Evolutionary conservation across 2,888 invertebrate genomes (phyloP), one percentile per base, ranked within the genome.

Genomic region (Anthoptus insignis): DNA sequence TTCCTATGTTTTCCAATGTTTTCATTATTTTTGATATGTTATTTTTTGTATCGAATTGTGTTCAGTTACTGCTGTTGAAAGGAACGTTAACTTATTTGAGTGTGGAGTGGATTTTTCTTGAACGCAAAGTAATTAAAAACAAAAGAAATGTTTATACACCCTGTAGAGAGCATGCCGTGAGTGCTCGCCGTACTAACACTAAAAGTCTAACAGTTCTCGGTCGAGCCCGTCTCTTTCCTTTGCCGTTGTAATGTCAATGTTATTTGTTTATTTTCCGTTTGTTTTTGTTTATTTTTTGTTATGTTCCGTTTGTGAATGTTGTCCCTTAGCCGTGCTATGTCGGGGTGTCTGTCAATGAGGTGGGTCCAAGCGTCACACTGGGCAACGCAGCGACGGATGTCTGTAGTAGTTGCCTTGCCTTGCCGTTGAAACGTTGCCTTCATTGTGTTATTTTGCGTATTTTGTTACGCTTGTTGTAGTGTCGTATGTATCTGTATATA

Each of bases 21-120:
- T 78, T 84, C 77, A 80, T 80, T 80, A 74, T 79, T 75, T 78
- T 74, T 58, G 73, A 79, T 79, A 76, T 83, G 79, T 82, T 78
- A 78, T 82, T 85, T 78, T 77, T 79, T 80, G 74, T 80, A 83
- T 77, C 82, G 80, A 81, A 75, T 83, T 86, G 79, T 87, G 82
- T 86, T 88, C 80, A 83, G 87, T 91, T 89, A 89, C 91, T 90
- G 91, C 90, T 84, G 79, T 82, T 82, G 49, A 78, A 79, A 78
- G 76, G 79, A 84, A 81, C 86, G 85, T 84, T 84, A 63, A 69
- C 77, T 83, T 77, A 80, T 83, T 88, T 89, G 92, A 92, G 92
- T 92, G 92, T 92, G 92, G 92, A 90, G 92, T 92, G 92, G 92
- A 91, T 90, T 89, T 89, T 86, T 84, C 81, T 85, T 81, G 79